Conservation (phyloP, 2,888 invertebrate genomes). For the Ceramica pisi region DNA sequence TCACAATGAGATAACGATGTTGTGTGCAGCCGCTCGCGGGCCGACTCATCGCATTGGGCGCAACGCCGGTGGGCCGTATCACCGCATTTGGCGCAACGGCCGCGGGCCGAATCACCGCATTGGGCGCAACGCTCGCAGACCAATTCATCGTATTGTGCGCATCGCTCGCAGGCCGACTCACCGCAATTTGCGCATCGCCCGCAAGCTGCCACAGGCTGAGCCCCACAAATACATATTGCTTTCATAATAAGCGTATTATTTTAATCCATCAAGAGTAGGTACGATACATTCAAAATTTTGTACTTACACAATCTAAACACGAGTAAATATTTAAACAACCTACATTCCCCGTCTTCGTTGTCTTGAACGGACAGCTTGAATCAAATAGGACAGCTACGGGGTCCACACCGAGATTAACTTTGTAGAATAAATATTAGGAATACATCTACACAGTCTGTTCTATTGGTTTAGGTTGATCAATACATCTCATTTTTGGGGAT, state of each 20-base stretch:
- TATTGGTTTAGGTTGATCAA: slow-evolving; percentile 79
- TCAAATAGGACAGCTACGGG: slow-evolving; percentile 79
- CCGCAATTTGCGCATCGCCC: slow-evolving; percentile 85
- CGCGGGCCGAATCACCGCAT: slow-evolving; percentile 65
- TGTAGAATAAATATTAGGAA: slow-evolving; percentile 82
- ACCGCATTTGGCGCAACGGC: too few species aligned
- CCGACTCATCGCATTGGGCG: slow-evolving; percentile 85
- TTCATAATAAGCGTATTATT: slow-evolving; percentile 82
- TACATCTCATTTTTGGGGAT: slow-evolving; percentile 69
- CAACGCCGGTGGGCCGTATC: slow-evolving; percentile 51
- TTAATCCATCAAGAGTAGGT: slow-evolving; percentile 83
- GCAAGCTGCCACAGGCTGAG: slow-evolving; percentile 76
- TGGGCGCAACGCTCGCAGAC: slow-evolving; percentile 75
- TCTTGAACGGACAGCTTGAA: slow-evolving; percentile 86
- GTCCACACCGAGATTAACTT: slow-evolving; percentile 77
- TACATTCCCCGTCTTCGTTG: slow-evolving; percentile 88
- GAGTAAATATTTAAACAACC: slow-evolving; percentile 87
- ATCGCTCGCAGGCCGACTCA: slow-evolving; percentile 60
- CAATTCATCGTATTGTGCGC: slow-evolving; percentile 78
- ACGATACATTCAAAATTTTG: slow-evolving; percentile 84
- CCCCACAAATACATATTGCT: slow-evolving; percentile 84
- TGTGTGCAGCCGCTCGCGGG: slow-evolving; percentile 51
- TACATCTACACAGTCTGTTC: slow-evolving; percentile 86
- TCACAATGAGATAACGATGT: slow-evolving; percentile 53
- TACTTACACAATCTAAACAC: slow-evolving; percentile 88